These are phyloP conservation scores for Dicrostonyx torquatus DNA, from an alignment of 2,797 vertebrate genomes.

Conservation along the genomic window DNA sequence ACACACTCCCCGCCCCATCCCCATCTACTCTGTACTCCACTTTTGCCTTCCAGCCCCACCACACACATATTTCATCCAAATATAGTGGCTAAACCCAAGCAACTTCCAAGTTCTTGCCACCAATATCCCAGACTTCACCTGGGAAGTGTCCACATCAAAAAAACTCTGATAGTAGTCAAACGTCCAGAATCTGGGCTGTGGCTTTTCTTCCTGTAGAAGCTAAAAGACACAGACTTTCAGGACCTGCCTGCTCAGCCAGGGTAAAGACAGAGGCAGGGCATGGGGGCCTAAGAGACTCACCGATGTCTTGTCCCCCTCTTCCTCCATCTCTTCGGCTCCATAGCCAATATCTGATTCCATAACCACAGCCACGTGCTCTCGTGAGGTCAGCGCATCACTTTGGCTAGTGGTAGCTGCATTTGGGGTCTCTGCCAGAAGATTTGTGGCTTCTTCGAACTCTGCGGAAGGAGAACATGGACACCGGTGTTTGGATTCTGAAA, in stretches of 20 bases:
- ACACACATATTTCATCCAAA: background rate
- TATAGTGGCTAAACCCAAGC: background rate
- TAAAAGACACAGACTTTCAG: conserved; percentile 60
- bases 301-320: conserved; percentile 86
- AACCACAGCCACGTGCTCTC: conserved; percentile 65
- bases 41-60: background rate
- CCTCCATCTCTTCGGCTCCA: conserved; percentile 70
- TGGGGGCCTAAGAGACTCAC: conserved; percentile 73
- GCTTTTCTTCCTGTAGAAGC: conserved; percentile 88
- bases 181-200: conserved; percentile 90
- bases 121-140: conserved; percentile 85
- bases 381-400: conserved; percentile 65
- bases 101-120: background rate
- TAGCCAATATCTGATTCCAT: conserved; percentile 63
- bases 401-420: conserved; percentile 87
- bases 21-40: background rate
- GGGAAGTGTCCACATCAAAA: conserved; percentile 92
- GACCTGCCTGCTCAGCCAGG: accelerated
- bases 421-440: conserved; percentile 88
- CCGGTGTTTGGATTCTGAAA: background rate
- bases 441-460: conserved; percentile 92
- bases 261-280: background rate
- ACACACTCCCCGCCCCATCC: background rate
- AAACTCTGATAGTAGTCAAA: conserved; percentile 94
- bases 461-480: background rate